Conservation (phyloP, 2,797 vertebrate genomes). For the Falco concolor region DNA sequence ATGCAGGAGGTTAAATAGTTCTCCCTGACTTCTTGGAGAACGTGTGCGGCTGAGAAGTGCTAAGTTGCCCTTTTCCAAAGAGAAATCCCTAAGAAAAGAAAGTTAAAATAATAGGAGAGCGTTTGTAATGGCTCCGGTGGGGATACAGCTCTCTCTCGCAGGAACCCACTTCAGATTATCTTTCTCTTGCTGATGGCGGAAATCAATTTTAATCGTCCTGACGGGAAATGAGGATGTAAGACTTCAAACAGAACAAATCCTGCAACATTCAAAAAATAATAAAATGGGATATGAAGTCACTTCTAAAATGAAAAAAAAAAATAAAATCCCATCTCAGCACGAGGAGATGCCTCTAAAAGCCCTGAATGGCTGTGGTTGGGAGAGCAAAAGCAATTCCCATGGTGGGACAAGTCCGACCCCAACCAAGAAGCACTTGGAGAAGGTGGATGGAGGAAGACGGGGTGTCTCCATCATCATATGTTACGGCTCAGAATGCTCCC, state of each 20-base stretch:
- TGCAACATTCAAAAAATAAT: constrained; percentile 9
- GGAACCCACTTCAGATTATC: constrained; percentile 28
- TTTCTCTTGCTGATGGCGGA: constrained; percentile 58
- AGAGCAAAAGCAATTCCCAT: neutral
- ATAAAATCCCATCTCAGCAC: neutral
- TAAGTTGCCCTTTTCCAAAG: neutral
- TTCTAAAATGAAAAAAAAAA: neutral
- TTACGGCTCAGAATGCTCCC: neutral
- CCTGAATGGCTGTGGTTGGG: neutral
- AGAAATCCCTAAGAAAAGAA: constrained; percentile 1
- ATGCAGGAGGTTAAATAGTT: neutral
- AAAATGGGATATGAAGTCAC: constrained; percentile 29
- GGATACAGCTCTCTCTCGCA: neutral
- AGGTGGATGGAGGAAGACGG: neutral
- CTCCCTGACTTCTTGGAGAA: neutral
- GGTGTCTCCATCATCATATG: neutral
- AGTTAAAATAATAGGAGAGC: constrained; percentile 37
- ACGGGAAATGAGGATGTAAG: constrained; percentile 64
- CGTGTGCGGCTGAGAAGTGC: neutral
- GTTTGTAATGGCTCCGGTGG: neutral
- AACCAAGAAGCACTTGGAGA: neutral
- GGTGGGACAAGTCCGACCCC: neutral
- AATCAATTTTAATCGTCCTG: constrained; percentile 63
- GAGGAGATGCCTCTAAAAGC: neutral
- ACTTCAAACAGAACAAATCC: constrained; percentile 62